Evolutionary conservation across 2,797 vertebrate genomes (phyloP), one percentile per base, ranked within the genome.

Genomic region (Pseudomugil gertrudae): DNA sequence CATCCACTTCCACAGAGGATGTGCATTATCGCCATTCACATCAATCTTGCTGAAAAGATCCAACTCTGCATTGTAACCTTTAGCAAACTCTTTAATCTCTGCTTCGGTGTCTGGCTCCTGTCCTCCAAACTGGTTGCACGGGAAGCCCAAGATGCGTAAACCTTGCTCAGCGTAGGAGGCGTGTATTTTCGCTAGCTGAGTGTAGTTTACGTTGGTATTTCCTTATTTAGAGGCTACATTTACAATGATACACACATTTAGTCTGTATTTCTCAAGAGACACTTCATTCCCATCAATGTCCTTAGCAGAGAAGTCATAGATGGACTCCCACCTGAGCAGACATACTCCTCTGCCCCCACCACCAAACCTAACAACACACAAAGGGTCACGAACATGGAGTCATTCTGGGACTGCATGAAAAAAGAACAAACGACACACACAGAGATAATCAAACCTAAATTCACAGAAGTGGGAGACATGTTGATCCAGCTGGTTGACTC

Each of bases 141-240:
- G 98, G 81, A 99, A 99, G 45, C 89, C 98, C 58, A 99, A 76
- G 90, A 99, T 98, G 57, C 95, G 95, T 93, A 99, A 97, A 97
- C 97, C 97, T 40, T 58, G 90, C 92, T 96, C 97, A 95, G 96
- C 94, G 0, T 96, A 95, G 87, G 93, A 79, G 89, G 87, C 94
- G 95, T 99, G 95, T 94, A 99, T 78, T 26, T 84, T 89, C 69
- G 86, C 95, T 17, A 99, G 87, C 96, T 99, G 96, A 96, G 96
- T 97, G 87, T 99, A 99, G 96, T 99, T 99, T 90, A 98, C 96
- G 0, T 74, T 63, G 0, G 98, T 98, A 74, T 98, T 99, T 53
- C 97, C 97, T 99, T 98, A 99, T 73, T 99, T 96, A 0, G 97
- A 97, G 57, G 98, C 98, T 0, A 99, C 95, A 2, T 99, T 99